phyloP scores from a whole-genome alignment of 2,888 invertebrate genomes.

The Octodonta nipae region DNA sequence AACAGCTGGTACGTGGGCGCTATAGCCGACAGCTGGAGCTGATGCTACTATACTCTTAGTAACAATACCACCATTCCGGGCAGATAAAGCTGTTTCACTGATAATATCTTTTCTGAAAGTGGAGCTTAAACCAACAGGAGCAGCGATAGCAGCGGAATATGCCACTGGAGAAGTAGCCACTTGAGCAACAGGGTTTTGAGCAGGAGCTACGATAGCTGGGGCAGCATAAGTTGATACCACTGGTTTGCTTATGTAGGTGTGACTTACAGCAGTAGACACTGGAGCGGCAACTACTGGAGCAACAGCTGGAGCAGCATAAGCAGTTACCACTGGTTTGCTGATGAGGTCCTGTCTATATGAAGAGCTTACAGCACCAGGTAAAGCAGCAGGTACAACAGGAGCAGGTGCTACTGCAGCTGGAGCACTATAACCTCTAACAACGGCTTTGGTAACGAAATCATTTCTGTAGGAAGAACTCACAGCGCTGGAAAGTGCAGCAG shows the following conservation, averaged over 20 bases:
- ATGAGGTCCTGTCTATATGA: background rate
- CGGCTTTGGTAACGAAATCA: background rate
- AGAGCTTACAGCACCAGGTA: conserved; percentile 1
- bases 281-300: conserved; percentile 8
- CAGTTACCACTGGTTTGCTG: background rate
- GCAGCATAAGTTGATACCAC: conserved; percentile 11
- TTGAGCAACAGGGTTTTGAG: background rate
- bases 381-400: too few relatives aligned
- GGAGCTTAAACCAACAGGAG: background rate
- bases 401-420: background rate
- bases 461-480: background rate
- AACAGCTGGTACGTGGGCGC: background rate
- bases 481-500: background rate
- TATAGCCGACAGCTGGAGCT: too few relatives aligned
- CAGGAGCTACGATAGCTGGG: background rate
- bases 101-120: background rate
- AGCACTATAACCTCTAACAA: background rate
- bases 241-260: conserved; percentile 17
- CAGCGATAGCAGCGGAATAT: background rate
- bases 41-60: too few relatives aligned
- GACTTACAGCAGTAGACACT: conserved; percentile 15
- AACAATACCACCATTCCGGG: too few relatives aligned
- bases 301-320: conserved; percentile 5
- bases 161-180: too few relatives aligned
- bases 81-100: too few relatives aligned